Percentiles rank a stretch among this genome's conserved stretches.
Evolutionary conservation across 2,797 vertebrate species (phyloP).

Genomic region (Psittacula echo): DNA sequence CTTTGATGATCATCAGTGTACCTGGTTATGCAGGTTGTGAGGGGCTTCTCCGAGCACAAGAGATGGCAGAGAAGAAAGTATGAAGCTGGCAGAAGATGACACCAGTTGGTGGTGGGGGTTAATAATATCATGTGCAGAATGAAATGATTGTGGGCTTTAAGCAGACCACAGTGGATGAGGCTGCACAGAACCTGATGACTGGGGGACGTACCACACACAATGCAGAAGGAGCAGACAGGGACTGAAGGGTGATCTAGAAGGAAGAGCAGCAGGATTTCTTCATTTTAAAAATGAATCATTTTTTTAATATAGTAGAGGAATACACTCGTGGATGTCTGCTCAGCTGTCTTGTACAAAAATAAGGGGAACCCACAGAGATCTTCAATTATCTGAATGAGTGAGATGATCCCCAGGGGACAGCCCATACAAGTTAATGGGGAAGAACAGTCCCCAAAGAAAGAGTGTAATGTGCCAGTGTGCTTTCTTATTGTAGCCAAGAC

Average conservation of each 20-base stretch:
- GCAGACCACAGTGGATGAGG: neutral
- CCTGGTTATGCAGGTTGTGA: neutral
- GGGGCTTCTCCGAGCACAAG: neutral
- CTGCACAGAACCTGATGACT: neutral
- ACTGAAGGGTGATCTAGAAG: neutral
- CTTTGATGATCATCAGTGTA: neutral
- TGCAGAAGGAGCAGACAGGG: neutral
- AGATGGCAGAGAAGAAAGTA: neutral
- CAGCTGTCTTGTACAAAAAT: neutral
- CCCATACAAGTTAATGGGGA: neutral
- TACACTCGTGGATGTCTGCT: neutral
- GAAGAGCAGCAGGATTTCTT: neutral
- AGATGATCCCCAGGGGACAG: neutral
- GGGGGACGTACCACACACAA: neutral
- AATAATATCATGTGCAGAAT: neutral
- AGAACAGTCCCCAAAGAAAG: neutral
- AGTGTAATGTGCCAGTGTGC: rapidly evolving
- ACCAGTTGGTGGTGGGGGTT: neutral
- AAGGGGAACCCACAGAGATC: neutral
- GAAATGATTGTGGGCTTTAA: neutral
- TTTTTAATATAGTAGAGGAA: neutral
- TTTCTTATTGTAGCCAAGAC: neutral
- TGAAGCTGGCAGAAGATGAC: neutral
- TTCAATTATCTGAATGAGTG: neutral
- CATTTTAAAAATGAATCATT: neutral